Conservation (phyloP, 2,888 invertebrate genomes). For the Coelopa pilipes region DNA sequence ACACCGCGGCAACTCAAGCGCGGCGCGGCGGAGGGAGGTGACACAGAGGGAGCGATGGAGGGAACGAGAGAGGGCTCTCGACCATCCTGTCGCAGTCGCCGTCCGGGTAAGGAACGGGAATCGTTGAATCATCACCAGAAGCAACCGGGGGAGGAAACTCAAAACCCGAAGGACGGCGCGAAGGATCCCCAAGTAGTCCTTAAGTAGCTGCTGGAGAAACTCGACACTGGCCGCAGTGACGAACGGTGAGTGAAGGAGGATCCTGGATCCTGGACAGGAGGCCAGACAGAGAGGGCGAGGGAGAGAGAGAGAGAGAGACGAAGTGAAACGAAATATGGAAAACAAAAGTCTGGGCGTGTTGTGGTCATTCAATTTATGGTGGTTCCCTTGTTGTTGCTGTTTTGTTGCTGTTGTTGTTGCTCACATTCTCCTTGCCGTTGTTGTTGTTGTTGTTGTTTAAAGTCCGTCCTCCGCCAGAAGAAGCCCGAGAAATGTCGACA, state of each 20-base stretch:
- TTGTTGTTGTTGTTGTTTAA: too few relatives aligned
- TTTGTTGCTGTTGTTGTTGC: too few relatives aligned
- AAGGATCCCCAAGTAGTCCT: constrained; percentile 12
- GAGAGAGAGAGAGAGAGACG: neutral
- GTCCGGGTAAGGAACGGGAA: neutral
- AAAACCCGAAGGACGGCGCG: constrained; percentile 3
- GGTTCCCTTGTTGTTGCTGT: neutral
- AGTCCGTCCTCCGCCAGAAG: neutral
- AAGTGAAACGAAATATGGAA: neutral
- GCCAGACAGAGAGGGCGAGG: neutral
- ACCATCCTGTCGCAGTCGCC: too few relatives aligned
- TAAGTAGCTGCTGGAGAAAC: constrained; percentile 17
- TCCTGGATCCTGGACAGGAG: neutral
- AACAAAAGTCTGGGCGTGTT: neutral
- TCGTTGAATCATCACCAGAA: neutral
- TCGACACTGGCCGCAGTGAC: constrained; percentile 8
- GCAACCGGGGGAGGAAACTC: neutral
- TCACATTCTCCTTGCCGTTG: too few relatives aligned
- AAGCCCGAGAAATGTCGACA: neutral
- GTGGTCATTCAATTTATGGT: constrained; percentile 1
- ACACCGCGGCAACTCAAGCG: constrained; percentile 17
- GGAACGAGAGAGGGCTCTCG: too few relatives aligned
- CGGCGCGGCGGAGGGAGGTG: too few relatives aligned
- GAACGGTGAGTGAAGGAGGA: neutral
- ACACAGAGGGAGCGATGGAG: neutral